Conservation (phyloP, 2,113 vertebrate genomes). For the Seriola rivoliana region DNA sequence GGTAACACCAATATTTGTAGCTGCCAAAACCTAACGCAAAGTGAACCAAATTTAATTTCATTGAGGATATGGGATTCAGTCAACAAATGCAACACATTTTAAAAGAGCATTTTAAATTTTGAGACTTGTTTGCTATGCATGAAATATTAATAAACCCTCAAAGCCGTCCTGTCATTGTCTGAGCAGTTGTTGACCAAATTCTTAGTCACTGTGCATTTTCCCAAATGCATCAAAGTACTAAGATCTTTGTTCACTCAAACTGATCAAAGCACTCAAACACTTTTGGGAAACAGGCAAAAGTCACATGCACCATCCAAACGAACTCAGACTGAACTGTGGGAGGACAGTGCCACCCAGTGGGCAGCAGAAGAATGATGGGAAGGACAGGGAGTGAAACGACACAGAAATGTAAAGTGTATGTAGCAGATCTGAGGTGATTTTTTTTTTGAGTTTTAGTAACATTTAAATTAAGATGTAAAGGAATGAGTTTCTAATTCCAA, state of each 20-base stretch:
- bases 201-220: conserved; percentile 20
- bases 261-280: conserved; percentile 30
- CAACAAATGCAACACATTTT: conserved; percentile 46
- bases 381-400: conserved; percentile 14
- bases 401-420: neutral
- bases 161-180: neutral
- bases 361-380: conserved; percentile 21
- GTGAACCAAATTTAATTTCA: conserved; percentile 15
- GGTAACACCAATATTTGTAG: neutral
- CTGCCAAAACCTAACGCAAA: neutral
- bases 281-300: conserved; percentile 55
- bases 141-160: neutral
- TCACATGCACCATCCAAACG: conserved; percentile 61
- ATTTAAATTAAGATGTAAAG: neutral
- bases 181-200: conserved; percentile 63
- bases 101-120: neutral
- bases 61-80: conserved; percentile 45
- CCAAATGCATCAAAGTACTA: conserved; percentile 33
- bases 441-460: neutral
- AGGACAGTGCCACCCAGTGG: conserved; percentile 69
- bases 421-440: conserved; percentile 4
- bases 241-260: conserved; percentile 7
- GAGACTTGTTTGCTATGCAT: neutral
- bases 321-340: conserved; percentile 25
- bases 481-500: conserved; percentile 1